Evolutionary conservation across 2,797 vertebrate species (phyloP), one percentile per base, ranked within the genome.

Genomic region (Gadopsis bispinosus): DNA sequence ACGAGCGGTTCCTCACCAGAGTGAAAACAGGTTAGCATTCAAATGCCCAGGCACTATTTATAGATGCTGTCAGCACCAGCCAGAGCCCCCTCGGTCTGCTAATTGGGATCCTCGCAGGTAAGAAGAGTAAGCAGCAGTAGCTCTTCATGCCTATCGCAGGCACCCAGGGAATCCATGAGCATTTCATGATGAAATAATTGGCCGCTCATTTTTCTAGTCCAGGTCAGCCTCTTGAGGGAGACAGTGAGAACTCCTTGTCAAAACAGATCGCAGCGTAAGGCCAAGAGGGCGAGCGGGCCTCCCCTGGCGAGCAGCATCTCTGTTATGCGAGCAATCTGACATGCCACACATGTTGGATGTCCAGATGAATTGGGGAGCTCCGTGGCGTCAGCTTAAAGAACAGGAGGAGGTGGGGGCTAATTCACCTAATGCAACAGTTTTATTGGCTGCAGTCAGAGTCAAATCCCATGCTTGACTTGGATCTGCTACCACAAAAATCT

Each of bases 61-160:
- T 94, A 94, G 93, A 43, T 61, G 67, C 87, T 90, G 91, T 93
- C 93, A 93, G 85, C 85, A 75, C 73, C 81, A 73, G 83, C 64
- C 73, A 65, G 54, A 80, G 69, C 75, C 83, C 79, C 81, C 17
- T 4, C 72, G 12, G 87, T 66, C 76, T 70, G 79, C 81, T 94
- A 94, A 95, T 91, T 90, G 81, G 87, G 48, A 88, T 83, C 79
- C 73, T 90, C 80, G 56, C 89, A 94, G 93, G 93, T 93, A 93
- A 90, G 68, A 72, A 60, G 69, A 61, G 64, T 35, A 47, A 75
- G 63, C 87, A 85, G 88, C 33, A 29, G 76, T 66, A 60, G 68
- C 43, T 77, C 85, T 65, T 73, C 39, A 17, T 83, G 74, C 69
- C 68, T 66, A 83, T 67, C 53, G 69, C 63, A 69, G 77, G 33